Base-by-base conservation (phyloP, 35 echinoderm and acorn worm genomes). In the Strongylocentrotus purpuratus region DNA sequence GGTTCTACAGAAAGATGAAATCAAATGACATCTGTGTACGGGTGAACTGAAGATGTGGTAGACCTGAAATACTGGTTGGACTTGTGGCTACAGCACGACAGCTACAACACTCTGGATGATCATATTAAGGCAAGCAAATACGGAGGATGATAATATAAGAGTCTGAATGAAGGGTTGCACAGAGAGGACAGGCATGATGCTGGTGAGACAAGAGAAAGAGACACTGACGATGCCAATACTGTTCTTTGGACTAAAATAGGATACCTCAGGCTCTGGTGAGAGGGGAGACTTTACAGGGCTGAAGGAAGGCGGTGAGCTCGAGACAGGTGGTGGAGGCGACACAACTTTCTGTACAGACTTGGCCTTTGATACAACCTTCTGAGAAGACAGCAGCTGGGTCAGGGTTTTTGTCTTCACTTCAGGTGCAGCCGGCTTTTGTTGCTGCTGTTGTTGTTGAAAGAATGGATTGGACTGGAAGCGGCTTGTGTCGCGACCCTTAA, bases 221-320 rank as follows among this genome's bases (percentile, higher is more conserved):
- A 28, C 65, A 78, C 65, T 78, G 65, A 78, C 28, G 65, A 78
- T 78, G 65, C 28, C 65, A 78, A 78, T 78, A n/a, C 28, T 22
- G 65, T 78, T 78, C 65, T 78, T n/a, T 78, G 65, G 65, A 78
- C 28, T n/a, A 8, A 78, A 0, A 78, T 78, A 78, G 87, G 91
- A 93, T 93, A 93, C 91, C 91, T 93, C 91, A 4, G 91, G 91
- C 91, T 93, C 91, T 13, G 91, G 91, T 31, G 91, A 93, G 91
- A 93, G 91, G 31, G 91, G 91, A 31, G 91, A 58, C 31, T 31
- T 93, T 59, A 59, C 52, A 12, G 91, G 91, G 48, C 46, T 93
- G 91, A 93, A 93, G 33, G 91, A 93, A 31, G 91, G 91, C 48
- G 91, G 91, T 93, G 33, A 32, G 46, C 91, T 93, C 46, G 91